Conservation (phyloP, 2,888 invertebrate genomes). For the Nymphalis urticae region DNA sequence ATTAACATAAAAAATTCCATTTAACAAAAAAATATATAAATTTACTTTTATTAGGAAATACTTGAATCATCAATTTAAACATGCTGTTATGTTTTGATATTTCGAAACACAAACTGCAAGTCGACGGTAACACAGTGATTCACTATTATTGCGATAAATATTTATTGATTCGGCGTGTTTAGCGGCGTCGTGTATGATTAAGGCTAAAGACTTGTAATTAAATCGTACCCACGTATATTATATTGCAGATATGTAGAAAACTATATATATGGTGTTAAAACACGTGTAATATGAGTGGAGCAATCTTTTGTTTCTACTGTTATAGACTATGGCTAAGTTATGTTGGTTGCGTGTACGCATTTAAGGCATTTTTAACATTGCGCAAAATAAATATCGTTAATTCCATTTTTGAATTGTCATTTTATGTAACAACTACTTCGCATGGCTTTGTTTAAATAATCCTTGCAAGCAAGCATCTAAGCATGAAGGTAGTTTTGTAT, state of each 20-base stretch:
- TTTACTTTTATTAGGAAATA: neutral
- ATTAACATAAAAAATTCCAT: neutral
- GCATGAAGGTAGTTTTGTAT: no score
- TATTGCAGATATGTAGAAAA: conserved; percentile 2
- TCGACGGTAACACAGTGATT: conserved; percentile 17
- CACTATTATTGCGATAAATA: conserved; percentile 19
- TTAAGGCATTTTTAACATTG: no score
- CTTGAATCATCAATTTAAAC: neutral
- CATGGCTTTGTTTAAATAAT: no score
- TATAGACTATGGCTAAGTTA: no score
- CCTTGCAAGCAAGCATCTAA: no score
- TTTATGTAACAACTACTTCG: no score
- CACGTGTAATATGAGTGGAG: neutral
- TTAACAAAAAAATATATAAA: neutral
- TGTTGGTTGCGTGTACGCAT: no score
- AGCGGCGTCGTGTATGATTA: conserved; percentile 21
- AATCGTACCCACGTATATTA: conserved; percentile 16
- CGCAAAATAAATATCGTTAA: no score
- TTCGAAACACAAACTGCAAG: conserved; percentile 12
- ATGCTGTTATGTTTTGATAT: neutral
- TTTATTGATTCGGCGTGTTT: conserved; percentile 14
- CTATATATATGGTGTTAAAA: neutral
- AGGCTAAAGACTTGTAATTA: conserved; percentile 21
- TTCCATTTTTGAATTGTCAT: no score
- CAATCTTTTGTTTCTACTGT: no score